Evolutionary conservation across 2,797 vertebrate species (phyloP).

Genomic region (Sebastes miniatus): DNA sequence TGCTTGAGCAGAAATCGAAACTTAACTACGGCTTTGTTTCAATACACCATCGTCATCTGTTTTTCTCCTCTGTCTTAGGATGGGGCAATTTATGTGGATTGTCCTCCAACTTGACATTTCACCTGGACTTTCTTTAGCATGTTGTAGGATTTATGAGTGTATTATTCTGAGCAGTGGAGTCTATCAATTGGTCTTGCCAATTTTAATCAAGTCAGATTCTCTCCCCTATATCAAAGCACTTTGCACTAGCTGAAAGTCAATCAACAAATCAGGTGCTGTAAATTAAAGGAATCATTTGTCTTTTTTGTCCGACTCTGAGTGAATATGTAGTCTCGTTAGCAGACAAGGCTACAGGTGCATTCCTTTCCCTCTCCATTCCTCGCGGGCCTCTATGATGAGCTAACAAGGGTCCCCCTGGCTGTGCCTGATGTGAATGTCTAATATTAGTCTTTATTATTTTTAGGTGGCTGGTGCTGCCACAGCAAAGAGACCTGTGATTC

Average conservation of each 20-base stretch:
- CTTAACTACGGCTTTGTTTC: no score
- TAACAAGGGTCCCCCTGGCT: constrained; percentile 46
- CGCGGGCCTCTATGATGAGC: constrained; percentile 47
- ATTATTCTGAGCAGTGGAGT: not conserved
- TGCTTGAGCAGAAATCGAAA: no score
- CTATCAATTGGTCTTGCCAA: not conserved
- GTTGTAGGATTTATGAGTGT: not conserved
- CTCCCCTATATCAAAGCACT: not conserved
- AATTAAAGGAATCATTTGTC: not conserved
- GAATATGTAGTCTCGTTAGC: not conserved
- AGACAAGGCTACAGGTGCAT: constrained; percentile 52
- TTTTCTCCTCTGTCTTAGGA: constrained; percentile 40
- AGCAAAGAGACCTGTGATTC: constrained; percentile 87
- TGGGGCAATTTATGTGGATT: not conserved
- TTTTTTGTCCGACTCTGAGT: not conserved
- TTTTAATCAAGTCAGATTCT: not conserved
- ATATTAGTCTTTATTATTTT: constrained; percentile 76
- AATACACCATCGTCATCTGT: constrained; percentile 4
- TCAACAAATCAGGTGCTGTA: not conserved
- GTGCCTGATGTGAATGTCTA: constrained; percentile 55
- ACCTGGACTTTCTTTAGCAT: not conserved
- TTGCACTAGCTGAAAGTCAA: not conserved
- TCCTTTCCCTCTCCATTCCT: constrained; percentile 53
- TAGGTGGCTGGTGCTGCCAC: constrained; percentile 87
- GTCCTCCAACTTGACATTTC: not conserved